Evolutionary conservation across 1,140 invertebrate genomes (phyloP), one percentile per base, ranked within the genome.

Genomic region (Agrypnia vestita): DNA sequence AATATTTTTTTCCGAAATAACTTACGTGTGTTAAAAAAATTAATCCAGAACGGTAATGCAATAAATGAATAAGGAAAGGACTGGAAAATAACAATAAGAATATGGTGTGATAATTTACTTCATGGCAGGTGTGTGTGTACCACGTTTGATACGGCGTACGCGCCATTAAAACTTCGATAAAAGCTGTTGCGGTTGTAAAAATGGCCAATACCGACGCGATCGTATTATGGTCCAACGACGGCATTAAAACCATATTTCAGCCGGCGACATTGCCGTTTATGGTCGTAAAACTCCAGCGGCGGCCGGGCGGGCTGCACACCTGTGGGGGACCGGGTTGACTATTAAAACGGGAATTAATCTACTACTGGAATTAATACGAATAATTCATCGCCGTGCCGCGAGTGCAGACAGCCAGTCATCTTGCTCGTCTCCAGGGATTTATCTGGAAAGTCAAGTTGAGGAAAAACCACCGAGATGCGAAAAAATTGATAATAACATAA

Each of bases 111-210:
- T 17, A 4, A 47, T 10, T 47, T 46, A 44, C 15, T 47, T 67
- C 62, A 9, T n/a, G 3, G 44, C 11, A 46, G 15, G 64, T 17
- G 43, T 15, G 35, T 35, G 47, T 74, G 17, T 53, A 49, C 47
- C 75, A 49, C 46, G 44, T 62, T 62, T 76, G 43, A 76, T 77
- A 80, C 46, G n/a, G 75, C 49, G 56, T 15, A 55, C 62, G 67
- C 55, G 67, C 79, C 72, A 77, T 80, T 80, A 80, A 80, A 80
- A 80, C 64, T 76, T 80, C 79, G 79, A 80, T 80, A 80, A 80
- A 80, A 77, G 74, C 72, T 49, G 67, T 75, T 75, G 78, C 72
- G 71, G 78, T 77, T 77, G 71, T 80, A 80, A 80, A 80, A 80
- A 80, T 46, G 74, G 62, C 21, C 75, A 46, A 80, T 67, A 76